These are phyloP conservation scores for Bugulina stolonifera DNA, from an alignment of 2,888 invertebrate species.

Conservation along the genomic window DNA sequence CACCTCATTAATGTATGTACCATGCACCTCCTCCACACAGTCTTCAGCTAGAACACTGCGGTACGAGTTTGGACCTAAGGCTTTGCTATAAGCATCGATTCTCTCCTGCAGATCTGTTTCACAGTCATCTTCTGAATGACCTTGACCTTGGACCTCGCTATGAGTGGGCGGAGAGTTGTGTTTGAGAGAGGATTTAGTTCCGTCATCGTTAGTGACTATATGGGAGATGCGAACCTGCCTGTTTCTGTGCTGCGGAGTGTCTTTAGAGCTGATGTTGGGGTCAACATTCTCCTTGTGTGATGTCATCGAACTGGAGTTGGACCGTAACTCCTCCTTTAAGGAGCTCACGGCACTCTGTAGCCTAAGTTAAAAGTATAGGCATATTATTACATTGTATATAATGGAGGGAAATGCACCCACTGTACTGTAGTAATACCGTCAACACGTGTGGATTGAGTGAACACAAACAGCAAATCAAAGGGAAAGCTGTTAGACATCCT, in stretches of 20 bases:
- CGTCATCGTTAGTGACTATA: constrained; percentile 11
- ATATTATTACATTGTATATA: too few relatives aligned
- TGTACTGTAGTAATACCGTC: too few relatives aligned
- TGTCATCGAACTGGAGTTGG: not conserved
- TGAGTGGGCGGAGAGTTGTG: not conserved
- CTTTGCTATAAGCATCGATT: constrained; percentile 21
- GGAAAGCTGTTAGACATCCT: too few relatives aligned
- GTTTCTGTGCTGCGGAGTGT: not conserved
- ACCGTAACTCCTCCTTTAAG: not conserved
- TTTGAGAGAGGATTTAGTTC: not conserved
- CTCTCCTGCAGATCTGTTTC: constrained; percentile 13
- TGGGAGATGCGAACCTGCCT: constrained; percentile 6
- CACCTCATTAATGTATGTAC: constrained; percentile 14
- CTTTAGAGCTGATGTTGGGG: not conserved
- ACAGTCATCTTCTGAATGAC: not conserved
- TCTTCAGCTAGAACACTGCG: not conserved
- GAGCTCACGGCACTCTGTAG: constrained; percentile 19
- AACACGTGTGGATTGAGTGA: too few relatives aligned
- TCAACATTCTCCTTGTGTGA: too few relatives aligned
- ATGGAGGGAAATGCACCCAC: too few relatives aligned
- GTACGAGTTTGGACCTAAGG: constrained; percentile 21
- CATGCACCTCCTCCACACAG: not conserved
- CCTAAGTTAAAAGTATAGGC: not conserved
- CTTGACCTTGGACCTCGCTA: not conserved
- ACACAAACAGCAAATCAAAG: too few relatives aligned